Base-by-base conservation (phyloP, 2,888 invertebrate species). In the Microdon myrmicae region DNA sequence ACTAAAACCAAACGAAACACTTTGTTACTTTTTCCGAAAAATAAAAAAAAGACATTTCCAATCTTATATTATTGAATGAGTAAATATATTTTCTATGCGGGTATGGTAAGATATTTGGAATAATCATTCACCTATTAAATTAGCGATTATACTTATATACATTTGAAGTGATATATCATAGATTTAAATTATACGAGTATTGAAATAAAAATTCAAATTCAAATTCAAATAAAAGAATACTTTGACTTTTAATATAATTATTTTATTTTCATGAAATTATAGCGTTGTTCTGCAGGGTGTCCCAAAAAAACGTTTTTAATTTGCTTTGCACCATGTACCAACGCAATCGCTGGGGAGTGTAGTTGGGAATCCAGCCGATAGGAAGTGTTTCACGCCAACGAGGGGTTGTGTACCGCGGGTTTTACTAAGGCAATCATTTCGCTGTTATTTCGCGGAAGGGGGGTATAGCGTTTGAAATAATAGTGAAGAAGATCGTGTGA, bases 141-240 rank as follows among this genome's bases (percentile, higher is more conserved):
- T 64, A 64, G n/a, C n/a, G n/a, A n/a, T n/a, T n/a, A 64, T 51
- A 64, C 64, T 64, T 64, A 64, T n/a, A n/a, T 64, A 64, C 58
- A 64, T 64, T 64, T 64, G 58, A 64, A 64, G 64, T 64, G 64
- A 64, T 64, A 64, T 64, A 64, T 58, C 56, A 58, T 64, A 58
- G 47, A 64, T 58, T 64, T 64, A 43, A 64, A 64, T 64, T 64
- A 51, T 56, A 64, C 58, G 45, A 58, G 51, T 56, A 54, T 45
- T 45, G 53, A 64, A 51, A 51, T 22, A 51, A 59, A 19, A 51
- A 58, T 56, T 19, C 12, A 4, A 38, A 23, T n/a, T n/a, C n/a
- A 28, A 45, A 31, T 28, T 5, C 6, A 10, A 28, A 8, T 1
- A 7, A 41, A 25, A 8, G 31, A 37, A 31, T 9, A 13, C 5